Evolutionary conservation across 2,797 vertebrate genomes (phyloP).

Genomic region (Nyctibius grandis): DNA sequence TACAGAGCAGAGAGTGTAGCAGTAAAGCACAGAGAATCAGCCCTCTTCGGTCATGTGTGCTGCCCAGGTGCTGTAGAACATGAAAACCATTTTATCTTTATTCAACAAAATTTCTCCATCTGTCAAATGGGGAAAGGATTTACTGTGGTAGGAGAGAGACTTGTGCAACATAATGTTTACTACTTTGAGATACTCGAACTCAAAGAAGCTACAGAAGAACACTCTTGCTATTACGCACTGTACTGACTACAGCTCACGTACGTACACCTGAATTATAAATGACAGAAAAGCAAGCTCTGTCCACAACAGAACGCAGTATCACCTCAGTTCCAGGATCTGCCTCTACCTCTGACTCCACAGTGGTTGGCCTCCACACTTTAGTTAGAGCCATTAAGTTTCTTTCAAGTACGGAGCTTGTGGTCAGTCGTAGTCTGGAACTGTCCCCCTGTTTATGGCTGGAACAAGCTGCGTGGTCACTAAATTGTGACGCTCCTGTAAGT

Average conservation of each 20-base stretch:
- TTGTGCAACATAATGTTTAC: accelerated
- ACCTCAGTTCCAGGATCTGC: background rate
- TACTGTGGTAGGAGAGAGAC: background rate
- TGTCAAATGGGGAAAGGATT: background rate
- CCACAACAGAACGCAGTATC: accelerated
- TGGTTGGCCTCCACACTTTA: accelerated
- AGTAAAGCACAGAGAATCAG: background rate
- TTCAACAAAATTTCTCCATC: background rate
- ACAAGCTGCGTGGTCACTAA: background rate
- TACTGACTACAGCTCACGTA: background rate
- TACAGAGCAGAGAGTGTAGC: background rate
- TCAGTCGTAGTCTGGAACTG: background rate
- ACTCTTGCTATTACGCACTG: accelerated
- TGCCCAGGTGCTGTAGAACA: background rate
- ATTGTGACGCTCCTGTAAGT: background rate
- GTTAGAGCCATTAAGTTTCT: background rate
- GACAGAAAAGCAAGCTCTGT: background rate
- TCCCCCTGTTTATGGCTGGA: background rate
- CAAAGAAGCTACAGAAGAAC: background rate
- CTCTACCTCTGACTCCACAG: background rate
- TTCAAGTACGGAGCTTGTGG: background rate
- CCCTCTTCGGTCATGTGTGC: background rate
- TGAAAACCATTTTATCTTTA: background rate
- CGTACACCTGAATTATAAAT: background rate
- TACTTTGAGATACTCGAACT: background rate